Percentiles rank a stretch among this genome's conserved stretches.
Conservation (phyloP, 92 coral and sea anemone species). For the Phenganax stokvisi region DNA sequence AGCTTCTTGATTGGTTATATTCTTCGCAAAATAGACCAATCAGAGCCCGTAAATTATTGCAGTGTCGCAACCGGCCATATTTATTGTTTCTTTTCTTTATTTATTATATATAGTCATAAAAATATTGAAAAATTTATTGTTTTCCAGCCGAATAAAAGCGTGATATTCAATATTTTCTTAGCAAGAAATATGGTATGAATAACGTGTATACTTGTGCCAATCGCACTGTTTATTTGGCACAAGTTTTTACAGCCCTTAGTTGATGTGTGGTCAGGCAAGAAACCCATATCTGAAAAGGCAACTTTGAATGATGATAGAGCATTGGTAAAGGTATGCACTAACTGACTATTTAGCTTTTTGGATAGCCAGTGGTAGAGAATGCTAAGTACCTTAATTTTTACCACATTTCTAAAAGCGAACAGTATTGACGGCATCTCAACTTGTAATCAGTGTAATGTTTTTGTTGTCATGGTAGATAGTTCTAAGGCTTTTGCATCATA, state of each 20-base stretch:
- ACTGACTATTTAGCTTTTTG: background rate
- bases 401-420: no score
- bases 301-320: background rate
- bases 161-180: background rate
- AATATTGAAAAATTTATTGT: conserved; percentile 1
- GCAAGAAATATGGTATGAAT: conserved; percentile 82
- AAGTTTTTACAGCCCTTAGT: conserved; percentile 88
- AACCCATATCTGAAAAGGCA: conserved; percentile 15
- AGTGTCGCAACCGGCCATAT: background rate
- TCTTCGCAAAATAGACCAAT: background rate
- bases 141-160: conserved; percentile 4
- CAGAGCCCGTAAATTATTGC: background rate
- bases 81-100: no score
- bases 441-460: no score
- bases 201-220: conserved; percentile 99
- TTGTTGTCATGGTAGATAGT: background rate
- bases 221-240: conserved; percentile 92
- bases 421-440: no score
- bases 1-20: conserved; percentile 6
- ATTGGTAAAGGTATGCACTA: background rate
- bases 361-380: background rate
- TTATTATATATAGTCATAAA: no score
- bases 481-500: no score
- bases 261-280: conserved; percentile 80
- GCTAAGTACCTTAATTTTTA: no score